Percentiles rank a stretch among this genome's conserved stretches.
Evolutionary conservation across 2,888 invertebrate species (phyloP).

Genomic region (Bugula neritina): DNA sequence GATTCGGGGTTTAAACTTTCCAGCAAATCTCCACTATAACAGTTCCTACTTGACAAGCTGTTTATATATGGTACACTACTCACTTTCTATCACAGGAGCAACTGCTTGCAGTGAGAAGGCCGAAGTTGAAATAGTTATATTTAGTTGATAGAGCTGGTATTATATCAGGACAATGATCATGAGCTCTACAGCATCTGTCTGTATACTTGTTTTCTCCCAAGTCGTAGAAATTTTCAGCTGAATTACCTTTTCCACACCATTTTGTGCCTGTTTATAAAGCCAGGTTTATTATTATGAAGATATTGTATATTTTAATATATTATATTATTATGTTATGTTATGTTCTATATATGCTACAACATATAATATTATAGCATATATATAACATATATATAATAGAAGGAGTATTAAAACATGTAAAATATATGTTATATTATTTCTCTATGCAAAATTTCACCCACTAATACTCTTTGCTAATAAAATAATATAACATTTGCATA

Average conservation of each 20-base stretch:
- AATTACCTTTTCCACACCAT: conserved; percentile 82
- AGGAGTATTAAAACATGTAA: too few species aligned
- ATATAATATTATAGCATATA: neutral
- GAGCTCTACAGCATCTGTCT: conserved; percentile 80
- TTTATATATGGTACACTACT: too few species aligned
- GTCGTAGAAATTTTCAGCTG: conserved; percentile 72
- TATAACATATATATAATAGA: too few species aligned
- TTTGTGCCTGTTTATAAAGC: conserved; percentile 68
- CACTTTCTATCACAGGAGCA: conserved; percentile 87
- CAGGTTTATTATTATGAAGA: neutral
- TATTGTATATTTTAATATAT: neutral
- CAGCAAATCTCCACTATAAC: too few species aligned
- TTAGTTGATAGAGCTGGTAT: conserved; percentile 77
- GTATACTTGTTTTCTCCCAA: conserved; percentile 76
- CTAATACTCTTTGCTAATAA: too few species aligned
- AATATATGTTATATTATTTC: too few species aligned
- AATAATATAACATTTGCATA: neutral
- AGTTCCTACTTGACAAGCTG: too few species aligned
- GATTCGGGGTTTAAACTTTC: too few species aligned
- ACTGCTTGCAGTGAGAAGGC: conserved; percentile 82
- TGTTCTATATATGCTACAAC: neutral
- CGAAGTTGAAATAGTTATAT: conserved; percentile 80
- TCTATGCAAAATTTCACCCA: too few species aligned
- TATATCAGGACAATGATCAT: conserved; percentile 80
- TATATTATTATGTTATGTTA: neutral